Conservation (phyloP, 2,888 invertebrate species). For the Sturmia bella region DNA sequence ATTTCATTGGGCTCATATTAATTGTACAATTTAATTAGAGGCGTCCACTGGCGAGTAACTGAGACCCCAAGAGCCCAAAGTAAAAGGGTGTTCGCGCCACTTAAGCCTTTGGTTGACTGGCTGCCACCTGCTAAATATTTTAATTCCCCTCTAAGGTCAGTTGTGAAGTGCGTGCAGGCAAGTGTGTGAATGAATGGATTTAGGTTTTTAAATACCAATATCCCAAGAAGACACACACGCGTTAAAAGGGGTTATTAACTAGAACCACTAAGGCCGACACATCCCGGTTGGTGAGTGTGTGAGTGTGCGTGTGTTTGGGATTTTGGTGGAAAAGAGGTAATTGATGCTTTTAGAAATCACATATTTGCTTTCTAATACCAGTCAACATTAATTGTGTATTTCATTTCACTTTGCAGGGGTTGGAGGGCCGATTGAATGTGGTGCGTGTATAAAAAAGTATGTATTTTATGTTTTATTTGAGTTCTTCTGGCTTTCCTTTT, state of each 20-base stretch:
- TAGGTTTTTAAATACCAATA: conserved; percentile 57
- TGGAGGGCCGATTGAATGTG: conserved; percentile 72
- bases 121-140: conserved; percentile 69
- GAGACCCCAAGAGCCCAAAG: conserved; percentile 49
- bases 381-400: conserved; percentile 48
- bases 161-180: conserved; percentile 23
- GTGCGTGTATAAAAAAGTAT: conserved; percentile 57
- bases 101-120: conserved; percentile 73
- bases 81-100: conserved; percentile 81
- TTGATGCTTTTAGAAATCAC: conserved; percentile 65
- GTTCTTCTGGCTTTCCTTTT: conserved; percentile 51
- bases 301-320: conserved; percentile 22
- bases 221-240: conserved; percentile 73
- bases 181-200: conserved; percentile 36
- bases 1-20: conserved; percentile 50
- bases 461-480: conserved; percentile 64
- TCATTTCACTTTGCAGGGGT: conserved; percentile 30
- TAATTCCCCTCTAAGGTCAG: conserved; percentile 58
- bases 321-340: conserved; percentile 42
- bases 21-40: conserved; percentile 76
- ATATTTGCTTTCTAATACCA: conserved; percentile 36
- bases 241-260: conserved; percentile 81
- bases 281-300: conserved; percentile 21
- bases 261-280: conserved; percentile 73
- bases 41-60: conserved; percentile 65